Conservation (phyloP, 1,140 invertebrate genomes). For the Zeugodacus cucurbitae region DNA sequence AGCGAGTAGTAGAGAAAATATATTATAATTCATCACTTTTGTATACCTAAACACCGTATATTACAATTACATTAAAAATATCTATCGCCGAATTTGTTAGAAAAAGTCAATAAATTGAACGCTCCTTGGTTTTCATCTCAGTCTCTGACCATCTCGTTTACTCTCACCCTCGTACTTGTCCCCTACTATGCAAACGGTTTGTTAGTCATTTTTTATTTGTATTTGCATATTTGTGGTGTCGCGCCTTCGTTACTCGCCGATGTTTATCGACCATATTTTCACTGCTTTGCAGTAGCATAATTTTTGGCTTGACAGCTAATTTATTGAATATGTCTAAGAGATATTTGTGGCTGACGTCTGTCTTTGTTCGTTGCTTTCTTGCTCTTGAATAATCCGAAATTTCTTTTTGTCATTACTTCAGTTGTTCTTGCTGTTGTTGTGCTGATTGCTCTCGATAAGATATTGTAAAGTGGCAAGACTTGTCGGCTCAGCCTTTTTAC, state of each 20-base stretch:
- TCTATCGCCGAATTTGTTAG: neutral
- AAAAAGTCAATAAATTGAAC: neutral
- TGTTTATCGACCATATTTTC: slow-evolving; percentile 36
- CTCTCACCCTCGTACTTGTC: neutral
- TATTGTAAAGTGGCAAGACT: neutral
- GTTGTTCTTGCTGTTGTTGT: neutral
- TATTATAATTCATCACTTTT: neutral
- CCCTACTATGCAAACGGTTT: neutral
- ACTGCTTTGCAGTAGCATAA: slow-evolving; percentile 6
- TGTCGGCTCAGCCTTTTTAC: neutral
- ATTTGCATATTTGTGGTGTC: neutral
- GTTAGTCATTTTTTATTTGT: neutral
- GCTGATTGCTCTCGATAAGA: neutral
- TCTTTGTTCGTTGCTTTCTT: neutral
- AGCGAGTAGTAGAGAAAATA: neutral
- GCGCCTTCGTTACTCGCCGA: slow-evolving; percentile 10
- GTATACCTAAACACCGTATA: neutral
- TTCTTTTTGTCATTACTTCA: neutral
- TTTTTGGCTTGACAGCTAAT: slow-evolving; percentile 32
- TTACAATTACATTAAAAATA: neutral
- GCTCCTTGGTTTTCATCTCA: too few species aligned
- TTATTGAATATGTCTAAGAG: slow-evolving; percentile 39
- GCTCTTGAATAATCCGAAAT: neutral
- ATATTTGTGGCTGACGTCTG: slow-evolving; percentile 11
- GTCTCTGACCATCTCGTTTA: neutral